Percentiles rank a stretch among this genome's conserved stretches.
These are phyloP conservation scores for Tragopan temminckii DNA, from an alignment of 2,797 vertebrate species.

Conservation along the genomic window DNA sequence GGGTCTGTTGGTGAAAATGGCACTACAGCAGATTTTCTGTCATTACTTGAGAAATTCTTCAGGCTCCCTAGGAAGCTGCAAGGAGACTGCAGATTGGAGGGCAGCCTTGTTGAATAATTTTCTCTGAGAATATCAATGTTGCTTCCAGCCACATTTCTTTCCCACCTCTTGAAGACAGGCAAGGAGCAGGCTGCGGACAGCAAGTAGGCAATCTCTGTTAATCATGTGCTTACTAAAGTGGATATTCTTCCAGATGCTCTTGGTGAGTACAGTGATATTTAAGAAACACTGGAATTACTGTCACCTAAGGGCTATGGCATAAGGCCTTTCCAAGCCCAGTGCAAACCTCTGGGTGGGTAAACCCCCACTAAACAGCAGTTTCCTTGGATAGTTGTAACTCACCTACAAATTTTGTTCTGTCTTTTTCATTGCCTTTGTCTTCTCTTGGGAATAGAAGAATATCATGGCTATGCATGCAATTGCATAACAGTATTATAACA, in stretches of 20 bases:
- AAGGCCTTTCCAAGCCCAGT: not conserved
- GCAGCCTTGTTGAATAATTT: not conserved
- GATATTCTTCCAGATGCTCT: not conserved
- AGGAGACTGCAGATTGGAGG: not conserved
- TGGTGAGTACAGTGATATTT: not conserved
- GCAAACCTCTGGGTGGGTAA: not conserved
- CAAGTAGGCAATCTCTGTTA: not conserved
- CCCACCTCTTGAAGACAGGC: not conserved
- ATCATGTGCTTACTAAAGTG: not conserved
- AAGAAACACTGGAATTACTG: not conserved
- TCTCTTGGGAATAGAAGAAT: not conserved
- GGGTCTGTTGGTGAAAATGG: not conserved
- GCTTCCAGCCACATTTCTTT: not conserved
- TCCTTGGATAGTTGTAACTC: not conserved
- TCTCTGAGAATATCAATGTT: not conserved
- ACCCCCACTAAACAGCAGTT: not conserved
- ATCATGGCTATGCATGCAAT: not conserved
- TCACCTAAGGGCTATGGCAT: not conserved
- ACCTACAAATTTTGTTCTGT: not conserved
- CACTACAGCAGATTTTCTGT: not conserved
- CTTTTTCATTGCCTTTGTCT: not conserved
- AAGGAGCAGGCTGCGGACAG: not conserved
- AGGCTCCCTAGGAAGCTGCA: not conserved
- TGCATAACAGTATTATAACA: not conserved
- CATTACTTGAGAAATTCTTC: not conserved